phyloP scores from a whole-genome alignment of 2,113 vertebrate species.

The Uria lomvia region DNA sequence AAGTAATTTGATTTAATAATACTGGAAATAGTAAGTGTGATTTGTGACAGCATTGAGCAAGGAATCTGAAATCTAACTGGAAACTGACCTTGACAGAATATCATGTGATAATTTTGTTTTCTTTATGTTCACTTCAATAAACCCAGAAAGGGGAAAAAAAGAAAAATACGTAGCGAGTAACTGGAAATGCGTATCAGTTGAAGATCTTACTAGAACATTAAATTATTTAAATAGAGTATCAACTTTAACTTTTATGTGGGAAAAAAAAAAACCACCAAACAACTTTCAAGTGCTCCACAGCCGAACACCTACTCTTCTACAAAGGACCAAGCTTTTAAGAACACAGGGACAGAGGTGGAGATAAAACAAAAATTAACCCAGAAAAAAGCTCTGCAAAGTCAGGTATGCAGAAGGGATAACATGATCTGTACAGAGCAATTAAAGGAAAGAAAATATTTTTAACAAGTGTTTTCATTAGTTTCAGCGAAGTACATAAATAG shows the following conservation, averaged over 20 bases:
- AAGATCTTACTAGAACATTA: not conserved
- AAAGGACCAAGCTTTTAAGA: not conserved
- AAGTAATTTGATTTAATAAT: conserved; percentile 52
- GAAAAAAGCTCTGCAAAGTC: not conserved
- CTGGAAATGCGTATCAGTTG: not conserved
- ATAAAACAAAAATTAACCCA: not conserved
- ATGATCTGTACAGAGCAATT: not conserved
- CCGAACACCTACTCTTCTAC: not conserved
- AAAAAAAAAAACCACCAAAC: too few species aligned
- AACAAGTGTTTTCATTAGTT: not conserved
- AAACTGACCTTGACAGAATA: conserved; percentile 12
- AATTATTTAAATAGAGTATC: not conserved
- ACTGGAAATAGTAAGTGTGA: conserved; percentile 12
- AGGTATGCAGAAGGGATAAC: not conserved
- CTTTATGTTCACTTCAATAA: not conserved
- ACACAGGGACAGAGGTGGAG: not conserved
- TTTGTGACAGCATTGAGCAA: not conserved
- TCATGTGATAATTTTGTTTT: not conserved
- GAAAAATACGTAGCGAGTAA: not conserved
- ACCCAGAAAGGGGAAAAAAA: not conserved
- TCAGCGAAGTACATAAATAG: not conserved
- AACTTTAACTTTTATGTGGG: not conserved
- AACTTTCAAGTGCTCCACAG: not conserved
- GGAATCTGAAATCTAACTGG: not conserved
- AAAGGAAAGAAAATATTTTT: not conserved